Percentiles rank a stretch among this genome's conserved stretches.
phyloP scores from a whole-genome alignment of 2,888 invertebrate genomes.

The Carabus problematicus region DNA sequence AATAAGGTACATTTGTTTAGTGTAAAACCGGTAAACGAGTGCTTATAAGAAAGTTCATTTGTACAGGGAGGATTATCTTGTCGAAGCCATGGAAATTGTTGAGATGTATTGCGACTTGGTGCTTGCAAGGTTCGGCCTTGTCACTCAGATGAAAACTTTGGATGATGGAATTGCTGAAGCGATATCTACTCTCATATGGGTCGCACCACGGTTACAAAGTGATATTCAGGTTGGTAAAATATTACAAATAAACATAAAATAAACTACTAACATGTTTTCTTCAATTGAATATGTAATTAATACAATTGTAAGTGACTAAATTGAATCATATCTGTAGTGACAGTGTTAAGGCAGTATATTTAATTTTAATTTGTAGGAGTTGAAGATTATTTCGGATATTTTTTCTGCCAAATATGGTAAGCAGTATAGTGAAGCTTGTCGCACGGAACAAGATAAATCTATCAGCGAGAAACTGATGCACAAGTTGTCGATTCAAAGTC shows the following conservation, averaged over 20 bases:
- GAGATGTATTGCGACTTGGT: constrained; percentile 99
- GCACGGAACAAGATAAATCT: constrained; percentile 79
- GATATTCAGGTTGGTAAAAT: constrained; percentile 76
- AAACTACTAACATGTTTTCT: no score
- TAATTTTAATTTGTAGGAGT: constrained; percentile 59
- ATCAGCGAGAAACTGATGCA: constrained; percentile 91
- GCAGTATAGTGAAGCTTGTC: constrained; percentile 88
- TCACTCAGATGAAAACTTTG: constrained; percentile 95
- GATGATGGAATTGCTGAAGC: constrained; percentile 97
- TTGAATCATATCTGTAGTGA: no score
- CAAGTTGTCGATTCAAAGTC: constrained; percentile 92
- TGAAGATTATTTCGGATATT: constrained; percentile 86
- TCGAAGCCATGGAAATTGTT: constrained; percentile 98
- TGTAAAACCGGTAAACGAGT: neutral
- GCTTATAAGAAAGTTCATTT: constrained; percentile 12
- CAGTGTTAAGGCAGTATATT: no score
- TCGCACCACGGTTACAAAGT: constrained; percentile 88
- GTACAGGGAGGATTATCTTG: constrained; percentile 95
- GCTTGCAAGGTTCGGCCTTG: constrained; percentile 93
- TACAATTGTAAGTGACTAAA: no score
- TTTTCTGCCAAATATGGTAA: constrained; percentile 92
- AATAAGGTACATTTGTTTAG: constrained; percentile 68
- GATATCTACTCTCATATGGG: constrained; percentile 96
- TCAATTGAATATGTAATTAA: no score
- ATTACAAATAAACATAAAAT: no score